These are phyloP conservation scores for Harpegnathos saltator DNA, from an alignment of 1,140 invertebrate species.

Conservation along the genomic window DNA sequence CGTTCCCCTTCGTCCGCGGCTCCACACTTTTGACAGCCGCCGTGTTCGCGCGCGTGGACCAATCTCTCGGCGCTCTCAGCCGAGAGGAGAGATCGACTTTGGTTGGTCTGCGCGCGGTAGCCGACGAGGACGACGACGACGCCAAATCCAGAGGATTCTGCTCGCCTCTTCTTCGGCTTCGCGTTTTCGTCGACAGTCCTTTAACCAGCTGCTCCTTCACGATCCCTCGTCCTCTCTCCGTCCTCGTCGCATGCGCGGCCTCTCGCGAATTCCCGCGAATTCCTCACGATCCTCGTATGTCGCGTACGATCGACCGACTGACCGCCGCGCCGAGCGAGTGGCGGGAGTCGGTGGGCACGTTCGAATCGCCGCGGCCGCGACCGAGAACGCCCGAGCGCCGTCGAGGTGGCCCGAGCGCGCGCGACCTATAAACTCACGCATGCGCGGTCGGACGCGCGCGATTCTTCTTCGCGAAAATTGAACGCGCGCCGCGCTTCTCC, in stretches of 20 bases:
- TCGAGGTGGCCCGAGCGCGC: slow-evolving; percentile 47
- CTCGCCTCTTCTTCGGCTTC: background rate
- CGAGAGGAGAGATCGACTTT: slow-evolving; percentile 63
- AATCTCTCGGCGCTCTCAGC: slow-evolving; percentile 62
- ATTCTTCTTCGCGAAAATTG: slow-evolving; percentile 17
- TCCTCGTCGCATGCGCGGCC: slow-evolving; percentile 57
- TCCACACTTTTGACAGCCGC: slow-evolving; percentile 60
- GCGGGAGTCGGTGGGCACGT: slow-evolving; percentile 57
- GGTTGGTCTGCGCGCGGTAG: slow-evolving; percentile 33
- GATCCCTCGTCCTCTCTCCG: slow-evolving; percentile 38
- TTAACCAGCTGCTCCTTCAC: slow-evolving; percentile 20
- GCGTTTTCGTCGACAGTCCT: background rate
- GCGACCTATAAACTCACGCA: slow-evolving; percentile 70
- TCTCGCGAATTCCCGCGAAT: slow-evolving; percentile 55
- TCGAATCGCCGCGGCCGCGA: slow-evolving; percentile 43
- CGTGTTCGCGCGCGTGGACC: slow-evolving; percentile 51
- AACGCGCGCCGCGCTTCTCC: slow-evolving; percentile 21
- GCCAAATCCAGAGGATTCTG: slow-evolving; percentile 33
- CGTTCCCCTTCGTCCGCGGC: slow-evolving; percentile 24
- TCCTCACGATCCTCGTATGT: slow-evolving; percentile 59
- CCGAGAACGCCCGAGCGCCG: slow-evolving; percentile 36
- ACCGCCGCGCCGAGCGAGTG: slow-evolving; percentile 51
- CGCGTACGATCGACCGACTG: slow-evolving; percentile 73
- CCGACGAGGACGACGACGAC: slow-evolving; percentile 33
- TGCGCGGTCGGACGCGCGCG: slow-evolving; percentile 13